These are phyloP conservation scores for Gortyna flavago DNA, from an alignment of 2,888 invertebrate genomes.

Conservation along the genomic window DNA sequence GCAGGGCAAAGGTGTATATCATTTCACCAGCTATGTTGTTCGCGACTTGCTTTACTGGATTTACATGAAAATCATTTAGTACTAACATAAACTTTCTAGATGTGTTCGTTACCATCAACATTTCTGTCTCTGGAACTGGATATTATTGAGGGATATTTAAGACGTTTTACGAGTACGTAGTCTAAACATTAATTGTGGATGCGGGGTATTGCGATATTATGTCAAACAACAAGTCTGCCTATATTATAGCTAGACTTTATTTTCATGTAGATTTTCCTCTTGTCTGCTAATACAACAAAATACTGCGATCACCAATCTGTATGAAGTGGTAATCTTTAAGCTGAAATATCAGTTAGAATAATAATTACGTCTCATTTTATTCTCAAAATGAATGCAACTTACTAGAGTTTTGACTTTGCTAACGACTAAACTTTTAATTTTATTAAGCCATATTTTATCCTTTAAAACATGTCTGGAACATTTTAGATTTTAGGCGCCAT, in stretches of 20 bases:
- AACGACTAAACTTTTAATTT: slow-evolving; percentile 52
- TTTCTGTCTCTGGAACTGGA: too few species aligned
- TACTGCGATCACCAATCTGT: neutral
- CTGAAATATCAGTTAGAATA: neutral
- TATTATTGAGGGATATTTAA: too few species aligned
- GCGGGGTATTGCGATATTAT: too few species aligned
- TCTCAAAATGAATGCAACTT: slow-evolving; percentile 22
- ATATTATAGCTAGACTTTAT: neutral
- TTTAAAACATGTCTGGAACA: slow-evolving; percentile 32
- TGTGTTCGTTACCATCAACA: too few species aligned
- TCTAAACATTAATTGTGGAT: neutral
- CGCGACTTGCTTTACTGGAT: neutral
- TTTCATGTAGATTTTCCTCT: neutral
- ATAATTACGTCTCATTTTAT: slow-evolving; percentile 8
- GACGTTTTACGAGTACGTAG: neutral
- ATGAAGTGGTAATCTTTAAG: neutral
- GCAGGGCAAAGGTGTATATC: neutral
- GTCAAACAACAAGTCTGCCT: too few species aligned
- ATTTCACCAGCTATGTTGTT: neutral
- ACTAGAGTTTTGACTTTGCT: slow-evolving; percentile 21
- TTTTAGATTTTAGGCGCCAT: slow-evolving; percentile 38
- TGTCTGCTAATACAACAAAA: neutral
- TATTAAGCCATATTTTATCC: slow-evolving; percentile 40
- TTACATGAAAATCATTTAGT: neutral
- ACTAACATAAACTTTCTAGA: too few species aligned